Percentiles rank a stretch among this genome's conserved stretches.
These are phyloP conservation scores for Drosophila jambulina DNA, from an alignment of 1,140 invertebrate genomes.

Conservation along the genomic window DNA sequence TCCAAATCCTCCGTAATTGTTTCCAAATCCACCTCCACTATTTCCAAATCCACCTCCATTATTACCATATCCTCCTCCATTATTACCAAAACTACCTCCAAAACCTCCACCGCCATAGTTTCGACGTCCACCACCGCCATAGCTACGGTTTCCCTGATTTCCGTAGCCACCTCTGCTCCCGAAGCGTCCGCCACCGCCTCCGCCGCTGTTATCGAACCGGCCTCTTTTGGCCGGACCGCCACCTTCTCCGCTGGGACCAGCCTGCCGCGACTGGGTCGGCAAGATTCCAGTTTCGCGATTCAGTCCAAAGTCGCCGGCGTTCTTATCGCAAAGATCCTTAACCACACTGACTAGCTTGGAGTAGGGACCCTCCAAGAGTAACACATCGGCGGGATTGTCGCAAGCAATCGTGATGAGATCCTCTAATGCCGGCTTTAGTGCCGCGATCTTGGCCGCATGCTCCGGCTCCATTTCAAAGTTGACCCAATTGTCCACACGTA, in stretches of 20 bases:
- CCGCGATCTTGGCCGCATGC: constrained; percentile 92
- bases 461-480: constrained; percentile 94
- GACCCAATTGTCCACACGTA: constrained; percentile 96
- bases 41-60: constrained; percentile 3
- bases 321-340: constrained; percentile 89
- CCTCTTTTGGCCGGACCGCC: constrained; percentile 53
- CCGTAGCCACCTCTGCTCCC: constrained; percentile 53
- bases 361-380: constrained; percentile 86
- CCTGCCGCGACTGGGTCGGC: constrained; percentile 81
- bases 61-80: constrained; percentile 9
- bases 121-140: constrained; percentile 9
- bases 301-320: constrained; percentile 90
- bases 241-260: constrained; percentile 48
- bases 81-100: constrained; percentile 7
- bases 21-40: constrained; percentile 3
- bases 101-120: neutral
- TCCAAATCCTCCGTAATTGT: constrained; percentile 2
- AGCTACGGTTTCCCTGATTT: constrained; percentile 29
- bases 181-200: constrained; percentile 67
- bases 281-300: constrained; percentile 85
- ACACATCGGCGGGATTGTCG: constrained; percentile 90
- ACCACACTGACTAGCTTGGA: constrained; percentile 88
- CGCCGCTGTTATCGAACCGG: constrained; percentile 43
- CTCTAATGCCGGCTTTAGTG: constrained; percentile 95
- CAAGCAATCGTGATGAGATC: constrained; percentile 92